Evolutionary conservation across 2,888 invertebrate species (phyloP), one percentile per base, ranked within the genome.

Genomic region (Meiosimyza decipiens): DNA sequence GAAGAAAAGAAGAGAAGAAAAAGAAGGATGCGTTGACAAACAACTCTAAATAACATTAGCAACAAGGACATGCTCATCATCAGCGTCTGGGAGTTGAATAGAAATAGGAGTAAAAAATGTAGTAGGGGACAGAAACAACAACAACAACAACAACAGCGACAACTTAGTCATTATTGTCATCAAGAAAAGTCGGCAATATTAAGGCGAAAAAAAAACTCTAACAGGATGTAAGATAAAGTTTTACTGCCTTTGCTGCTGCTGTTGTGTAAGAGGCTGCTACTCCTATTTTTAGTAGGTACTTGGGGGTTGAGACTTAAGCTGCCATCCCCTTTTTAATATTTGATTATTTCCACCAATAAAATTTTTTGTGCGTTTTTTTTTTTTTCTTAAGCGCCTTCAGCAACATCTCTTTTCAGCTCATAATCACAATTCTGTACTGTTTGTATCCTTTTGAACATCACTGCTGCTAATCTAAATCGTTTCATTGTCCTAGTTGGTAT

Each of bases 101-200:
- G 9, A 9, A 9, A 9, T 40, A 40, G 40, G 40, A 40, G 40
- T 40, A 40, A 40, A 4, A 15, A 59, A 59, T 1, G 22, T 22
- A 22, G 22, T 22, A 22, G 22, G 22, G 22, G 11, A 11, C 12
- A 28, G 33, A 1, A 22, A 22, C 22, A 22, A 6, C 18, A 13
- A 22, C 1, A 22, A 2, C 22, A 60, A 28, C 59, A 12, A 5
- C 18, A 13, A 15, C 18, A 28, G 2, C 16, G 3, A 55, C 55
- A 55, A 55, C 55, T 16, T 55, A 55, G n/a, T 55, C 22, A 55
- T 55, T 55, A 22, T 55, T 55, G 55, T 55, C 55, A 55, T 55
- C 55, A 55, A 22, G 55, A 55, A 22, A 54, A 54, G 54, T 16
- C 1, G 12, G 54, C 13, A 54, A 18, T 54, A 18, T 13, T 2